Evolutionary conservation across 2,888 invertebrate genomes (phyloP).

Genomic region (Erebia epiphron): DNA sequence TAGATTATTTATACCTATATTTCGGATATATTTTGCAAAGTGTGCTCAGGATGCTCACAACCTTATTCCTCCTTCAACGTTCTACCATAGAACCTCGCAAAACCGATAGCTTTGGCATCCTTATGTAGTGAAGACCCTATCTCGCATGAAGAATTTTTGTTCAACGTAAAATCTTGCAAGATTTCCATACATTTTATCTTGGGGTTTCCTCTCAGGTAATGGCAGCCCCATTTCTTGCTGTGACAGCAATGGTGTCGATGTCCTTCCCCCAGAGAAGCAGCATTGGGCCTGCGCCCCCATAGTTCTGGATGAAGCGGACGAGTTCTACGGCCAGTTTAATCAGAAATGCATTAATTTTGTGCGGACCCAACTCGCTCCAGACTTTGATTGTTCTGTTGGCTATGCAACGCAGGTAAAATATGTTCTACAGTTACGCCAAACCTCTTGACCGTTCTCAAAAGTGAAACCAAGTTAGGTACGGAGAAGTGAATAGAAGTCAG

Average conservation of each 20-base stretch:
- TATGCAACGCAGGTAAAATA: conserved; percentile 86
- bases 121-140: no score
- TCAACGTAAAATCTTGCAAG: no score
- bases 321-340: conserved; percentile 82
- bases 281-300: conserved; percentile 89
- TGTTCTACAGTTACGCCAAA: neutral
- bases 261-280: conserved; percentile 75
- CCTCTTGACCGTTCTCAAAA: no score
- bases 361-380: conserved; percentile 85
- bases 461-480: no score
- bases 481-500: neutral
- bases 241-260: conserved; percentile 78
- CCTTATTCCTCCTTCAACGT: no score
- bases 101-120: no score
- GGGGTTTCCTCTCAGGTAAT: conserved; percentile 73
- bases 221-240: conserved; percentile 90
- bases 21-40: no score
- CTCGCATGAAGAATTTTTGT: no score
- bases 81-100: no score
- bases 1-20: no score
- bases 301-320: conserved; percentile 81
- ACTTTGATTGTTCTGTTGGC: conserved; percentile 86
- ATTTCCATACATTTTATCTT: no score
- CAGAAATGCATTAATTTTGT: conserved; percentile 89
- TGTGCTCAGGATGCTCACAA: no score